Base-by-base conservation (phyloP, 2,797 vertebrate genomes). In the Dipus sagitta region DNA sequence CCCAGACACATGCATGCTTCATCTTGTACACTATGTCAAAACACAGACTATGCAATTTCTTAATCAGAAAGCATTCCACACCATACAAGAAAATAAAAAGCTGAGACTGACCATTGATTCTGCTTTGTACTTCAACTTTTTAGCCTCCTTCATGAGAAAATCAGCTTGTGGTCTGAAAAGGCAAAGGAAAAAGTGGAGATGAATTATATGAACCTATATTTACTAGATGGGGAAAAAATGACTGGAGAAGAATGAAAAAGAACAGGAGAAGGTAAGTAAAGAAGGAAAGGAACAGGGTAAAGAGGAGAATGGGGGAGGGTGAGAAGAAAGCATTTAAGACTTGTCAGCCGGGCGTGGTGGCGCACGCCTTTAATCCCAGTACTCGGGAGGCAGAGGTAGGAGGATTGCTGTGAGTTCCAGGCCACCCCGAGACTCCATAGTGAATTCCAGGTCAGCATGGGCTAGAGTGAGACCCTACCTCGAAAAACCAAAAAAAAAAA, bases 121-220 rank as follows among this genome's bases (percentile, higher is more conserved):
- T 23, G 99, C 99, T 98, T 98, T 99, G 98, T 99, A 99, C 98
- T 99, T 99, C 96, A 99, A 97, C 94, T 96, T 99, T 97, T 99
- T 99, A 89, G 99, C 99, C 97, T 99, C 99, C 96, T 99, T 99
- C 82, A 99, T 98, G 96, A 99, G 99, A 97, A 99, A 98, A 94
- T 99, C 99, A 30, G 99, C 97, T 52, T 99, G 98, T 54, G 98
- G 98, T 96, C 99, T 99, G 96, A 92, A 97, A 81, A 90, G 67
- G 4, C 24, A 18, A 13, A 42, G 23, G 58, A 94, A 34, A 38
- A 93, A 42, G 2, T 30, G 58, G 38, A 7, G 18, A 11, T 91
- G n/a, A 8, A 32, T 82, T 34, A 76, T 1, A 30, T 12, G 72
- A 47, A 67, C 52, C 4, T 15, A 18, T 58, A 70, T 38, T 68